Evolutionary conservation across 2,797 vertebrate genomes (phyloP), one percentile per base, ranked within the genome.

Genomic region (Channa striata): DNA sequence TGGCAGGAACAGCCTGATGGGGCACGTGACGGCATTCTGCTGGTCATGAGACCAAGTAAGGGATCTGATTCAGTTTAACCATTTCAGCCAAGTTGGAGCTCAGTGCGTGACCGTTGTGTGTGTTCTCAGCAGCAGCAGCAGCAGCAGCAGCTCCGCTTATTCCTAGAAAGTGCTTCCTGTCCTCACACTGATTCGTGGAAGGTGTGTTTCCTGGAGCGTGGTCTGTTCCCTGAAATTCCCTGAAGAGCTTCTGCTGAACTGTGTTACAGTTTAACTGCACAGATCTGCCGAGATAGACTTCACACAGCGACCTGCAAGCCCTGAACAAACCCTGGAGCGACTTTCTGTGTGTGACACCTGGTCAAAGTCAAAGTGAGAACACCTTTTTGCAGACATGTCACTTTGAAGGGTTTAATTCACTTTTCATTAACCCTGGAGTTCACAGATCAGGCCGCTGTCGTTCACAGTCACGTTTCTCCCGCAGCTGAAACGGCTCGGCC

Each of bases 121-220:
- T n/a, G n/a, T n/a, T n/a, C n/a, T n/a, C 25, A 30, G 25, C 25
- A 30, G 25, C 25, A 30, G 65, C 58, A 36, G 58, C 43, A 39
- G 44, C 59, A 63, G 42, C 59, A 39, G 44, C 59, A 63, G 42
- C 20, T 50, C 30, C 25, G 49, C 25, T 11, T 17, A 21, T 77
- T 77, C 74, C 33, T 68, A 60, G 77, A 80, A 68, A 54, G 47
- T 2, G 30, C 36, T 53, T 54, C 54, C 53, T 30, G 25, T 30
- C 25, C 16, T 6, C 1, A 4, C 20, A 30, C n/a, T 17, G 11
- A 16, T 33, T 23, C 14, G 11, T 51, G 44, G 44, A 19, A 50
- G 23, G 44, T 49, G 39, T 10, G 33, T 34, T 20, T 39, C 43
- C 11, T 12, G 21, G 74, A 52, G 42, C 48, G 21, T 11, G 17